Conservation (phyloP, 2,113 vertebrate genomes). For the Lipophrys pholis region DNA sequence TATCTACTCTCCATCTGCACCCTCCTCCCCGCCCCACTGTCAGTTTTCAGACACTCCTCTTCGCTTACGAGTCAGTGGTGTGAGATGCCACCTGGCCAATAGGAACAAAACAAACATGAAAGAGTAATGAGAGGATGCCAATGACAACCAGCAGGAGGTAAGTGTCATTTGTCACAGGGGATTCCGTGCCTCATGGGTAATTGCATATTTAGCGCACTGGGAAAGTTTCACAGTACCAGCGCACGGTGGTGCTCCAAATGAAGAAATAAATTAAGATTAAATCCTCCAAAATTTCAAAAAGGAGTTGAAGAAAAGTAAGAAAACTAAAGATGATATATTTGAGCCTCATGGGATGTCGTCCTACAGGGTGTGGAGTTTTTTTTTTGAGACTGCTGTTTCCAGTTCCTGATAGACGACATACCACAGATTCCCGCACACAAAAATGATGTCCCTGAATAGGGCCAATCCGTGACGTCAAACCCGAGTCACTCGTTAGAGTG, state of each 20-base stretch:
- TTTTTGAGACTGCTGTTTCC: slow-evolving; percentile 53
- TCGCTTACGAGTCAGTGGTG: slow-evolving; percentile 69
- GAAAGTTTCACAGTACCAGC: slow-evolving; percentile 5
- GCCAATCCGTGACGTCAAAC: slow-evolving; percentile 14
- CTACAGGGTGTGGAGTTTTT: slow-evolving; percentile 18
- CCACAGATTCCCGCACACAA: not conserved
- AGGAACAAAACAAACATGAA: slow-evolving; percentile 14
- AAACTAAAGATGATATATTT: not conserved
- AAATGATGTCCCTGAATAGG: slow-evolving; percentile 8
- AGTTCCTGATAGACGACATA: slow-evolving; percentile 60
- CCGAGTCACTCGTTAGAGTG: not conserved
- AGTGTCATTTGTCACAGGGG: slow-evolving; percentile 59
- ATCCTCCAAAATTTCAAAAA: not conserved
- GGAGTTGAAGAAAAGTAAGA: not conserved
- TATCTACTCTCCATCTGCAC: slow-evolving; percentile 14
- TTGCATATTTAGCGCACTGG: not conserved
- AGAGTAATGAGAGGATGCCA: slow-evolving; percentile 37
- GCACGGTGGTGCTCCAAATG: not conserved
- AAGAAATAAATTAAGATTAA: not conserved
- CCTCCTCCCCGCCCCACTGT: not conserved
- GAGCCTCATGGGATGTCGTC: not conserved
- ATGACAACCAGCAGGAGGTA: slow-evolving; percentile 24
- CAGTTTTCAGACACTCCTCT: slow-evolving; percentile 59
- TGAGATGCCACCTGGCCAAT: slow-evolving; percentile 77
- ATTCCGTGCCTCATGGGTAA: slow-evolving; percentile 33